Evolutionary conservation across 2,888 invertebrate species (phyloP), one percentile per base, ranked within the genome.

Genomic region (Acanthosepion lycidas): DNA sequence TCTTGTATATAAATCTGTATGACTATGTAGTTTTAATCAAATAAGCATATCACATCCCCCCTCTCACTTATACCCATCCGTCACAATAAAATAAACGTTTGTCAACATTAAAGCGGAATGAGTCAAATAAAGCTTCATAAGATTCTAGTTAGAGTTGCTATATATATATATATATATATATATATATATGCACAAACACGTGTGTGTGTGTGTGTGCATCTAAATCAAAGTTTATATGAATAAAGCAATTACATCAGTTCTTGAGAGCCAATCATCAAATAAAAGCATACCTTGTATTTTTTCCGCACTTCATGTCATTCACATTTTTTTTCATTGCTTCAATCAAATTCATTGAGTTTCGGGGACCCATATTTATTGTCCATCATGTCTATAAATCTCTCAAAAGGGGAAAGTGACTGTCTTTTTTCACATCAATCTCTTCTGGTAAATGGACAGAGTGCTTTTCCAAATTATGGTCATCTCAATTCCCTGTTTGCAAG

Each of bases 321-420:
- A 12, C 78, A n/a, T 78, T 78, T n/a, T 33, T n/a, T 78, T 78
- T n/a, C 78, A n/a, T n/a, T 78, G 78, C n/a, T 12, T 18, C 78
- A 78, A 78, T 78, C 33, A n/a, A 78, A 78, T 78, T 78, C 78
- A 28, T 64, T 26, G 64, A 51, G 51, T 51, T 51, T 51, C 6
- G 28, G 28, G 64, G 23, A 28, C 26, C 64, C 64, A 78, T 12
- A 78, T 78, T 78, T 33, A n/a, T 33, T 78, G 78, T 78, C 78
- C 78, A 78, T n/a, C n/a, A 18, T 78, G n/a, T 33, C 78, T 33
- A n/a, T 78, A 15, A 78, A 33, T 15, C n/a, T 78, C 78, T 78
- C 78, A 78, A 78, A 78, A 78, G 78, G n/a, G 33, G n/a, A 78
- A 78, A 78, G 78, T 33, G 78, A 78, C 78, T 78, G n/a, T 78